Percentiles rank a stretch among this genome's conserved stretches.
Evolutionary conservation across 1,140 invertebrate genomes (phyloP).

Genomic region (Cydia fagiglandana): DNA sequence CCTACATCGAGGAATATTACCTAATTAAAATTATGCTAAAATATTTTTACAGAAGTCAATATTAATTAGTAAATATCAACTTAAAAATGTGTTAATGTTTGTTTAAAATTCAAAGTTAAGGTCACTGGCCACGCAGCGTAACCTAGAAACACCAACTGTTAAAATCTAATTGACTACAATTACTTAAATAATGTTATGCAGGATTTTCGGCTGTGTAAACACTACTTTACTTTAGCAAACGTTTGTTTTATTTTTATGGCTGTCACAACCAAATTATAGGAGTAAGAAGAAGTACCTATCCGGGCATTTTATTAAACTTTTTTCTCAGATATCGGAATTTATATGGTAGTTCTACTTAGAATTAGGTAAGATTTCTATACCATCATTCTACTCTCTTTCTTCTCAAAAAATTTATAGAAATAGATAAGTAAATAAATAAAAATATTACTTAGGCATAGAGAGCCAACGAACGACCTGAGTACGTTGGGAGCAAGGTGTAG

Average conservation of each 20-base stretch:
- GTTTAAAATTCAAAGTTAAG: constrained; percentile 27
- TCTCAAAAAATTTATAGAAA: no score
- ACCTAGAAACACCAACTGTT: constrained; percentile 24
- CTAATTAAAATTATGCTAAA: no score
- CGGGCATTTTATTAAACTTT: no score
- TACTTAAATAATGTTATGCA: constrained; percentile 16
- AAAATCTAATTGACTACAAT: constrained; percentile 25
- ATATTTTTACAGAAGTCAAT: no score
- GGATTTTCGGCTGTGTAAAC: constrained; percentile 21
- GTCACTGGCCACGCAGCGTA: constrained; percentile 19
- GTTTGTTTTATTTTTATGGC: background rate
- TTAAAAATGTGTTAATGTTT: background rate
- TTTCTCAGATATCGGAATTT: no score
- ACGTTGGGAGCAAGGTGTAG: constrained; percentile 55
- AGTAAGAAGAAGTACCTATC: background rate
- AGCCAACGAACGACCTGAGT: background rate
- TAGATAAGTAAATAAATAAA: background rate
- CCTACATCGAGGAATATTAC: no score
- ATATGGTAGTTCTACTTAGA: no score
- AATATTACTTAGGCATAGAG: background rate
- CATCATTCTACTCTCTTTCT: no score
- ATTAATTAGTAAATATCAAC: background rate
- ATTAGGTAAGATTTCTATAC: no score
- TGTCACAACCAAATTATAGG: background rate
- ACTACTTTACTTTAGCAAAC: background rate